phyloP scores from a whole-genome alignment of 2,797 vertebrate species.

The Acomys russatus region DNA sequence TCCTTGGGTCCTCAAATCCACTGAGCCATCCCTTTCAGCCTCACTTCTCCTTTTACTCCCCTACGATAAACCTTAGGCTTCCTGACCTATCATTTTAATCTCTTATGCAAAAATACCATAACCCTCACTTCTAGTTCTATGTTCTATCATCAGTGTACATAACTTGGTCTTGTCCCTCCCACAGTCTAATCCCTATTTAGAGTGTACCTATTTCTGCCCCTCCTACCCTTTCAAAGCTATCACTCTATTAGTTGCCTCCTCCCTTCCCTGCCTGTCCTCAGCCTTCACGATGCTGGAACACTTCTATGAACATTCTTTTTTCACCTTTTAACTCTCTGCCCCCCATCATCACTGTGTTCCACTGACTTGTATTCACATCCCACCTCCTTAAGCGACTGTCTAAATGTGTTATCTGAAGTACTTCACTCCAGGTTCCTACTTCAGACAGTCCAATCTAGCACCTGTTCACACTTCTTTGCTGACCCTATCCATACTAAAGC shows the following conservation, averaged over 20 bases:
- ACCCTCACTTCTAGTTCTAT: neutral
- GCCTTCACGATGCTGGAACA: neutral
- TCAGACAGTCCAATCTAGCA: neutral
- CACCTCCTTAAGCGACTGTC: neutral
- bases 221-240: neutral
- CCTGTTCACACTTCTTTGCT: neutral
- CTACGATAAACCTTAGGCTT: neutral
- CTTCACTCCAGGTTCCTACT: neutral
- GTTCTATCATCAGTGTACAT: neutral
- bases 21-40: neutral
- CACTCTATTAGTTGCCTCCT: neutral
- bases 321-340: neutral
- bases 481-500: neutral
- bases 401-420: slow-evolving; percentile 12
- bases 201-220: neutral
- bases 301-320: neutral
- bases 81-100: neutral
- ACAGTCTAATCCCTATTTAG: neutral
- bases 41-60: neutral
- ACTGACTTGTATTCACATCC: neutral
- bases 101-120: neutral
- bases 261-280: neutral
- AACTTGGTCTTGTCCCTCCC: neutral
- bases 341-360: neutral
- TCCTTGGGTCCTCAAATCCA: neutral